Evolutionary conservation across 2,113 vertebrate genomes (phyloP), one percentile per base, ranked within the genome.

Genomic region (Oryzias curvinotus): DNA sequence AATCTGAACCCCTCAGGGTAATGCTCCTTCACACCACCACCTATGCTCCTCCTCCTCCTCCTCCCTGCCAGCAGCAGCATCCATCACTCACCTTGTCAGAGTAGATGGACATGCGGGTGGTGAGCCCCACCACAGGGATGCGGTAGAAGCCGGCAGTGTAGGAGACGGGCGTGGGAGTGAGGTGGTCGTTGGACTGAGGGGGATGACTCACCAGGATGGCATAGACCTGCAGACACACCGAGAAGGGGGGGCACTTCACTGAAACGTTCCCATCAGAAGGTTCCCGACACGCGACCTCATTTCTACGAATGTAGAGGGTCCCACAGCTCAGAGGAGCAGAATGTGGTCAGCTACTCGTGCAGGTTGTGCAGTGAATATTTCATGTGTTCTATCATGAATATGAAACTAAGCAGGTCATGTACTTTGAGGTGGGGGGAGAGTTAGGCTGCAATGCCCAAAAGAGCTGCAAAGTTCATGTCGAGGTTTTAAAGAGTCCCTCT

Each of bases 61-160:
- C 68, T 54, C 14, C 46, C 42, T 43, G 48, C 21, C 21, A 23
- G 21, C 21, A 23, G 21, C 17, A 23, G 50, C 73, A 62, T 65
- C 68, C 45, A 21, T 77, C 75, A 77, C 84, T 81, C 86, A 98
- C 97, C 96, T 99, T 99, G 91, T 99, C 97, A 0, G 97, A 99
- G 84, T 99, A 99, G 87, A 99, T 99, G 89, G 97, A 99, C 96
- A 99, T 96, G 84, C 97, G 95, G 26, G 96, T 99, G 79, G 96
- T 99, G 62, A 93, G 91, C 47, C 97, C 97, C 80, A 99, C 94
- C 71, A 99, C 97, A 0, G 97, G 97, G 67, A 99, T 99, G 84
- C 97, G 93, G 90, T 98, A 99, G 93, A 99, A 99, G 79, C 97
- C 97, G 10, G 97, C 97, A 2, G 97, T 98, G 93, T 99, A 99